Conservation (phyloP, 35 echinoderm and acorn worm species). For the Lytechinus pictus region DNA sequence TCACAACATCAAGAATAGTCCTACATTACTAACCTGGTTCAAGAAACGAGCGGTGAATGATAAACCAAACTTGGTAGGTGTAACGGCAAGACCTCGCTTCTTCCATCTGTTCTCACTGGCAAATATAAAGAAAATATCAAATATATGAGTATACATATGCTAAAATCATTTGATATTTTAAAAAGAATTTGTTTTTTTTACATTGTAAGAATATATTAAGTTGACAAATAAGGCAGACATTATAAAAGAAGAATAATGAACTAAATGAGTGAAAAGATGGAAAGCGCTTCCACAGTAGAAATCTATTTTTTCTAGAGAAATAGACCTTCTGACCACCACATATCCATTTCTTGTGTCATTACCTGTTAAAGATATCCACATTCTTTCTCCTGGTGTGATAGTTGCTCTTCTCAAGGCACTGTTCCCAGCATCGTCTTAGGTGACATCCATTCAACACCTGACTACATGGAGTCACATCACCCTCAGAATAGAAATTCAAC, state of each 20-base stretch:
- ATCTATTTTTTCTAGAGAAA: no score
- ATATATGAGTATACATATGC: not conserved
- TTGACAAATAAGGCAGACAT: no score
- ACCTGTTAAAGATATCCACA: conserved; percentile 67
- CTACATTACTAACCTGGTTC: conserved; percentile 74
- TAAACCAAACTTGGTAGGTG: conserved; percentile 80
- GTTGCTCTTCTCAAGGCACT: conserved; percentile 60
- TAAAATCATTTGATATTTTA: no score
- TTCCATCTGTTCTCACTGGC: conserved; percentile 83
- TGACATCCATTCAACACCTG: conserved; percentile 48
- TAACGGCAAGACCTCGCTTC: conserved; percentile 82
- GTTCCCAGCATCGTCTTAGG: conserved; percentile 59
- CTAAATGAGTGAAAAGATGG: no score
- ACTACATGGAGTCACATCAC: conserved; percentile 55
- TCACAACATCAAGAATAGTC: no score
- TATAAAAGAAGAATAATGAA: no score
- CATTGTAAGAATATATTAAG: no score
- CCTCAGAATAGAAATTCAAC: conserved; percentile 62
- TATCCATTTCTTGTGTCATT: not conserved
- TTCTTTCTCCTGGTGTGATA: conserved; percentile 55
- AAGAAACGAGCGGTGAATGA: conserved; percentile 47
- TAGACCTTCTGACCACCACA: no score
- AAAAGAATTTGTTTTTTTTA: no score
- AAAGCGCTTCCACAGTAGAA: no score
- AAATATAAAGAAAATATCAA: not conserved